Evolutionary conservation across 30 jellyfish, hydroid and myxozoan genomes (phyloP).

Genomic region (Cassiopea andromeda): DNA sequence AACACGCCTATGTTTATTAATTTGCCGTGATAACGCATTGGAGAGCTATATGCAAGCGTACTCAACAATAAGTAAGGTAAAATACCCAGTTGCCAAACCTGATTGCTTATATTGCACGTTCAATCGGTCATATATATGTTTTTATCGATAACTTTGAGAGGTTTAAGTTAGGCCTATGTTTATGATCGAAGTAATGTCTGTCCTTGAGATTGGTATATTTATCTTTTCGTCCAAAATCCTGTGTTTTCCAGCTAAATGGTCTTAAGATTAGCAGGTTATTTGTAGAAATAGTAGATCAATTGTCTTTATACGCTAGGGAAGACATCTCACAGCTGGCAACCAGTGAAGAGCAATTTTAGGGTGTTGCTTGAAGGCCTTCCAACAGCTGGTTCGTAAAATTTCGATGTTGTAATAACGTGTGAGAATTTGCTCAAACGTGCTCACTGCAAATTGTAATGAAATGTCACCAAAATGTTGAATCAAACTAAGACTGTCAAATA

Average conservation of each 20-base stretch:
- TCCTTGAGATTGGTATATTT: not conserved
- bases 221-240: not conserved
- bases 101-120: too few species aligned
- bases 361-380: not conserved
- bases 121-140: too few species aligned
- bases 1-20: slow-evolving; percentile 25
- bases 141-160: not conserved
- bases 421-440: not conserved
- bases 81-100: too few species aligned
- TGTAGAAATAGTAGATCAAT: not conserved
- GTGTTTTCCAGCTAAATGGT: not conserved
- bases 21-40: not conserved
- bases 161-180: not conserved
- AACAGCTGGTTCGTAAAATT: not conserved
- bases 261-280: not conserved
- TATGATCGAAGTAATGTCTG: not conserved
- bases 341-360: not conserved
- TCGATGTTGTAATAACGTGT: not conserved
- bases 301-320: not conserved
- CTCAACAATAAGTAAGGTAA: too few species aligned
- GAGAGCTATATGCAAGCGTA: not conserved
- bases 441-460: too few species aligned
- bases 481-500: too few species aligned
- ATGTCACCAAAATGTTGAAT: too few species aligned
- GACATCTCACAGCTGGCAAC: not conserved